Percentiles rank a stretch among this genome's conserved stretches.
Evolutionary conservation across 2,113 vertebrate species (phyloP).

Genomic region (Dicrurus megarhynchus): DNA sequence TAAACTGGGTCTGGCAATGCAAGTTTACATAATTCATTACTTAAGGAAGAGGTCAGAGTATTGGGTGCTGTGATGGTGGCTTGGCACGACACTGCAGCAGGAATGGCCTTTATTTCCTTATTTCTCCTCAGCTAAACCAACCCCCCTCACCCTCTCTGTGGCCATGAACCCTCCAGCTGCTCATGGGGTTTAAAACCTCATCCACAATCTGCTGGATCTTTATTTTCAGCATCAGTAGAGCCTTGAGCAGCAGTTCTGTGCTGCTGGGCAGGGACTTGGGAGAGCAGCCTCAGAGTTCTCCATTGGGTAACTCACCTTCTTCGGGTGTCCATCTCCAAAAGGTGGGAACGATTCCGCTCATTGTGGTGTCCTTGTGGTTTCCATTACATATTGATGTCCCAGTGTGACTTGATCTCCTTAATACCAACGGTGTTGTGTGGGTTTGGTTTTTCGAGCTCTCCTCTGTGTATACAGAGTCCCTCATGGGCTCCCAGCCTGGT

Average conservation of each 20-base stretch:
- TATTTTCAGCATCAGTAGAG: neutral
- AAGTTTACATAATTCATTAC: conserved; percentile 25
- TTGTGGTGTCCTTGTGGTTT: neutral
- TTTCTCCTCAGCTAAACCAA: neutral
- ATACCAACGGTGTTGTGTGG: neutral
- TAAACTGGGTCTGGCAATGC: neutral
- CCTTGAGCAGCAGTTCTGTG: neutral
- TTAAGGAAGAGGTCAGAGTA: conserved; percentile 38
- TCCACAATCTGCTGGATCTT: neutral
- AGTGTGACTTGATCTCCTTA: neutral
- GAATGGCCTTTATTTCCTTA: neutral
- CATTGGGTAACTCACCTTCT: rapidly evolving
- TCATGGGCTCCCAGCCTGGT: neutral
- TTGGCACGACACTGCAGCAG: neutral
- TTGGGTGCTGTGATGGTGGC: conserved; percentile 30
- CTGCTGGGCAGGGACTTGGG: neutral
- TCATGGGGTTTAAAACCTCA: neutral
- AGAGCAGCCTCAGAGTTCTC: rapidly evolving
- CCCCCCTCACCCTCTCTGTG: neutral
- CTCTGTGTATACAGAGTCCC: neutral
- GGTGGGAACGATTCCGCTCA: neutral
- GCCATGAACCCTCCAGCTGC: rapidly evolving
- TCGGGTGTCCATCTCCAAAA: rapidly evolving
- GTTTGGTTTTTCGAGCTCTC: neutral
- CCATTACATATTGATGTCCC: neutral